Evolutionary conservation across 2,113 vertebrate species (phyloP).

Genomic region (Mungos mungo): DNA sequence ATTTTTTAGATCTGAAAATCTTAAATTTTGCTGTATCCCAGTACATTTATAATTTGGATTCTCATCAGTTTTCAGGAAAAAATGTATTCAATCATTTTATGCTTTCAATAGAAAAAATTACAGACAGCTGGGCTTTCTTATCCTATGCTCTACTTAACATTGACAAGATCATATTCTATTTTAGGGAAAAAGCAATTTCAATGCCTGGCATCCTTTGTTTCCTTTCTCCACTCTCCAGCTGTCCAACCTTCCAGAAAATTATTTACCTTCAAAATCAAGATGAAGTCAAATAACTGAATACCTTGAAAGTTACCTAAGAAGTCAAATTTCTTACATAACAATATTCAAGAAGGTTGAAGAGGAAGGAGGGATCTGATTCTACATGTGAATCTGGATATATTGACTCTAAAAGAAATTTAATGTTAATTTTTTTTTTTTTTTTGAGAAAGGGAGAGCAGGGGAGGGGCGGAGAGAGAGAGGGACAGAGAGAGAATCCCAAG

Average conservation of each 20-base stretch:
- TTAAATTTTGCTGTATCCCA: neutral
- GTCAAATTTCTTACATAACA: neutral
- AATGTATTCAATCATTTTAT: slow-evolving; percentile 35
- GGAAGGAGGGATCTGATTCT: neutral
- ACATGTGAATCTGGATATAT: neutral
- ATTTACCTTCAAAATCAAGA: slow-evolving; percentile 26
- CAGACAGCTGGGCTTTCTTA: slow-evolving; percentile 53
- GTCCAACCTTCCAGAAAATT: slow-evolving; percentile 2
- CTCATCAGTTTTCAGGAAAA: slow-evolving; percentile 42
- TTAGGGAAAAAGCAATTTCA: slow-evolving; percentile 2
- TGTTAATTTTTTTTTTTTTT: too few species aligned
- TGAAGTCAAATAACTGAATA: slow-evolving; percentile 34
- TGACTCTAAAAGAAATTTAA: neutral
- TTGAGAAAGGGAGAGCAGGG: too few species aligned
- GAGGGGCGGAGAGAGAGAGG: too few species aligned
- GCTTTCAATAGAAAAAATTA: slow-evolving; percentile 55
- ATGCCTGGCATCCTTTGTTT: neutral
- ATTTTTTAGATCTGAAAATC: neutral
- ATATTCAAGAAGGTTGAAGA: neutral
- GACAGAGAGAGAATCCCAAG: too few species aligned
- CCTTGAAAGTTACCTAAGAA: neutral
- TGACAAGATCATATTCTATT: neutral
- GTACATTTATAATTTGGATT: slow-evolving; percentile 47
- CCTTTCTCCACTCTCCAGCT: neutral
- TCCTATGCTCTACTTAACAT: slow-evolving; percentile 18